A percentile compares a stretch with the other conserved stretches of the same genome.
These are phyloP conservation scores for Procambarus clarkii DNA, from an alignment of 1,140 invertebrate species.

Conservation along the genomic window DNA sequence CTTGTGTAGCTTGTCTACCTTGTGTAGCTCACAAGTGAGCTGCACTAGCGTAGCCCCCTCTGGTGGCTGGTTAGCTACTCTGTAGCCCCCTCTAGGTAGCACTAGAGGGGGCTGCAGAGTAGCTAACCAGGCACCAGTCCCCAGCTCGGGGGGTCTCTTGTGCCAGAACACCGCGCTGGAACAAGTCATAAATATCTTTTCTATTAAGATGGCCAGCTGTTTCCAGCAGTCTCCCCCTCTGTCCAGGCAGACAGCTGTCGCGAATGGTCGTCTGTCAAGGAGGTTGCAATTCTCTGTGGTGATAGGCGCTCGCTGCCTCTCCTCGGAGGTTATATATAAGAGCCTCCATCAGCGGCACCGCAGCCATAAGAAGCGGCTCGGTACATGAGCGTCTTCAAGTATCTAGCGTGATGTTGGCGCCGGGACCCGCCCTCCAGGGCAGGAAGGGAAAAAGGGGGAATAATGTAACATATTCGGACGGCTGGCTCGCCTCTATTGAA, in stretches of 20 bases:
- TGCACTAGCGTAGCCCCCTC: too few species aligned
- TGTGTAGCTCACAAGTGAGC: too few species aligned
- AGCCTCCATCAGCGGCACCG: conserved; percentile 18
- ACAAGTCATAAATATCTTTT: conserved; percentile 28
- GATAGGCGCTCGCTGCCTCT: background rate
- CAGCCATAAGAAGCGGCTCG: background rate
- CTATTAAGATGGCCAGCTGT: conserved; percentile 24
- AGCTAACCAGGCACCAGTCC: too few species aligned
- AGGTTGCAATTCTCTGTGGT: background rate
- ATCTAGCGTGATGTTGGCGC: background rate
- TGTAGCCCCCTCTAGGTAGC: too few species aligned
- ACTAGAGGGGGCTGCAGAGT: too few species aligned
- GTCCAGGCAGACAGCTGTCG: conserved; percentile 21
- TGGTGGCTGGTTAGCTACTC: too few species aligned
- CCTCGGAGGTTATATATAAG: background rate
- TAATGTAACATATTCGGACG: conserved; percentile 47
- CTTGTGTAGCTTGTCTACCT: too few species aligned
- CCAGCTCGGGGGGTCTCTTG: background rate
- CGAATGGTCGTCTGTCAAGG: conserved; percentile 14
- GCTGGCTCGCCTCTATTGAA: conserved; percentile 52
- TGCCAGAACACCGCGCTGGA: background rate
- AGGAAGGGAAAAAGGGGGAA: background rate
- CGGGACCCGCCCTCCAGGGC: background rate
- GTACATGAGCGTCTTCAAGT: background rate
- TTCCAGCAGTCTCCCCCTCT: background rate